Evolutionary conservation across 2,797 vertebrate genomes (phyloP).

Genomic region (Notamacropus eugenii): DNA sequence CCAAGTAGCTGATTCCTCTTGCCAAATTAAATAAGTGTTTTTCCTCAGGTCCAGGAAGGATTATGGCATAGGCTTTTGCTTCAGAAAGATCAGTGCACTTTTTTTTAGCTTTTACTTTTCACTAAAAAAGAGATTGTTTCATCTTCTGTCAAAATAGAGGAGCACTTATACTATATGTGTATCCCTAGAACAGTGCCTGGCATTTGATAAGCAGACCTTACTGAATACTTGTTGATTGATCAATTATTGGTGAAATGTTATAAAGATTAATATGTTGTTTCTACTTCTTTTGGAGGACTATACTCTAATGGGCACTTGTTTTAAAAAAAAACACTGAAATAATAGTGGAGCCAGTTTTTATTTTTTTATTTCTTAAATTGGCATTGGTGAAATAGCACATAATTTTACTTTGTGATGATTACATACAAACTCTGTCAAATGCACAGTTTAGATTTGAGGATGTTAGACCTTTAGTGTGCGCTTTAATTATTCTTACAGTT

Average conservation of each 20-base stretch:
- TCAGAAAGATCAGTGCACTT: slow-evolving; percentile 18
- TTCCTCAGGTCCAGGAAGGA: slow-evolving; percentile 21
- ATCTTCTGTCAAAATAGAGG: neutral
- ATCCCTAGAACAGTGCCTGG: neutral
- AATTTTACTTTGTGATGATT: neutral
- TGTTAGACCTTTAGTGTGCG: neutral
- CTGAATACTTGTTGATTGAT: neutral
- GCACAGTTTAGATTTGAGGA: neutral
- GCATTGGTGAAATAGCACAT: neutral
- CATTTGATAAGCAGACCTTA: neutral
- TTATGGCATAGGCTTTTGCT: neutral
- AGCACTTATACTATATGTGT: neutral
- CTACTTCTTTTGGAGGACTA: slow-evolving; percentile 5
- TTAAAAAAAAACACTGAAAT: neutral
- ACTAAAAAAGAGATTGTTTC: neutral
- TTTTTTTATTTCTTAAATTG: slow-evolving; percentile 31
- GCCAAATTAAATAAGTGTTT: neutral
- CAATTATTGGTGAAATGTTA: neutral
- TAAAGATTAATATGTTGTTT: slow-evolving; percentile 1
- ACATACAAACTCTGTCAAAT: neutral
- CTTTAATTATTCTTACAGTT: neutral
- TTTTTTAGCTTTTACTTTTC: slow-evolving; percentile 31
- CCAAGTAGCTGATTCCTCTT: neutral
- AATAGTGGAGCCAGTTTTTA: neutral
- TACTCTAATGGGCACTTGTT: neutral